Evolutionary conservation across 2,113 vertebrate species (phyloP), one percentile per base, ranked within the genome.

Genomic region (Silurus glanis): DNA sequence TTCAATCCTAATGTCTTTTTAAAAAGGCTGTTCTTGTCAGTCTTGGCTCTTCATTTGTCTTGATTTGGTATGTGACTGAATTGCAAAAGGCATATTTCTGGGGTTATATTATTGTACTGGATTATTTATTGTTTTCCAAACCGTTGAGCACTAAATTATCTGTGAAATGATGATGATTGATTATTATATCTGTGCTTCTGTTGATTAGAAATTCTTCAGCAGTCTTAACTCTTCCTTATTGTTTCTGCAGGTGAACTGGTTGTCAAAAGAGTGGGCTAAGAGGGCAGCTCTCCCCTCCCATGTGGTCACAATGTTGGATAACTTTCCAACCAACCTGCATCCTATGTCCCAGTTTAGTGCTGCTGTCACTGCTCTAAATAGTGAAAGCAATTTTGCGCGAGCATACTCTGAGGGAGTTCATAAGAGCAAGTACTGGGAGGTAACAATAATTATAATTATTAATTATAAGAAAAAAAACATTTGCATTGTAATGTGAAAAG

Each of bases 271-370:
- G 83, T 99, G 98, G 98, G 98, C 98, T 0, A 97, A 97, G 85
- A 95, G 98, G 0, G 98, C 98, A 0, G 98, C 97, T 0, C 95
- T 99, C 78, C 98, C 98, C 83, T 99, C 98, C 8, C 98, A 99
- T 2, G 98, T 99, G 69, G 98, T 98, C 91, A 99, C 98, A 89
- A 99, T 99, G 98, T 88, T 99, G 93, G 98, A 99, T 92, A 99
- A 99, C 90, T 99, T 99, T 92, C 98, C 98, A 83, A 99, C 94
- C 89, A 99, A 98, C 93, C 95, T 99, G 82, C 98, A 99, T 92
- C 98, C 98, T 88, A 99, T 99, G 98, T 98, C 98, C 84, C 98
- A 99, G 93, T 95, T 99, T 90, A 99, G 98, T 8, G 97, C 98
- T 0, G 96, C 98, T 53, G 90, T 99, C 92, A 99, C 98, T 0